These are phyloP conservation scores for Isaurus tuberculatus DNA, from an alignment of 92 coral and sea anemone genomes.

Conservation along the genomic window DNA sequence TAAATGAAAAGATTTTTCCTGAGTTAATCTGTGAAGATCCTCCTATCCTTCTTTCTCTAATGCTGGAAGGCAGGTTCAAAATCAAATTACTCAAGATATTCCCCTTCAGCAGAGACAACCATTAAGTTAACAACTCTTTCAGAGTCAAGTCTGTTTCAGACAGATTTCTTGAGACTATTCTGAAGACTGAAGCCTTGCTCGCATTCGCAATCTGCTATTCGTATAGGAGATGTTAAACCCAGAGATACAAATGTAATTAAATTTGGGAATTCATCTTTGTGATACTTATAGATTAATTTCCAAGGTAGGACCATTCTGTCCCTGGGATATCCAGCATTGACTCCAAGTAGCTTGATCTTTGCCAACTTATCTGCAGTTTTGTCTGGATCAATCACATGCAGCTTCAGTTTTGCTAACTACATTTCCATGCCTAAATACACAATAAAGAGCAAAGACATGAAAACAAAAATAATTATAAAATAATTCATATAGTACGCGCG, in stretches of 20 bases:
- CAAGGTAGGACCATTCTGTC: slow-evolving; percentile 50
- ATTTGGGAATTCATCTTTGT: slow-evolving; percentile 51
- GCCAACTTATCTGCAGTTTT: slow-evolving; percentile 46
- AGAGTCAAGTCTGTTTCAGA: slow-evolving; percentile 54
- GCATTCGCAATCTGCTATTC: slow-evolving; percentile 43
- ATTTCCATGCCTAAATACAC: slow-evolving; percentile 47
- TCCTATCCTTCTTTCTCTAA: slow-evolving; percentile 48
- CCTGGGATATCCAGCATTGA: slow-evolving; percentile 52
- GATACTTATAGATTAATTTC: slow-evolving; percentile 46
- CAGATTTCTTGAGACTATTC: slow-evolving; percentile 51
- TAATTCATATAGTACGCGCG: too few relatives aligned
- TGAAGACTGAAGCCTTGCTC: slow-evolving; percentile 27
- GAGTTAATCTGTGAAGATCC: slow-evolving; percentile 48
- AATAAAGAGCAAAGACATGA: slow-evolving; percentile 37
- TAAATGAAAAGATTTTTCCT: too few relatives aligned
- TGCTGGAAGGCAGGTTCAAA: slow-evolving; percentile 38
- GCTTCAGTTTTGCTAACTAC: slow-evolving; percentile 41
- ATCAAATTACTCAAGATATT: slow-evolving; percentile 48
- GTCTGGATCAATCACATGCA: slow-evolving; percentile 43
- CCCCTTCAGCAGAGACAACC: slow-evolving; percentile 61
- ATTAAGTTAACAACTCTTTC: slow-evolving; percentile 55
- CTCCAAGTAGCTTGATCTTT: slow-evolving; percentile 47
- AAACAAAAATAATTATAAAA: slow-evolving; percentile 48
- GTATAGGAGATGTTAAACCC: slow-evolving; percentile 49
- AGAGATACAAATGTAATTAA: slow-evolving; percentile 44